Conservation (phyloP, 2,113 vertebrate species). For the Pelobates fuscus region DNA sequence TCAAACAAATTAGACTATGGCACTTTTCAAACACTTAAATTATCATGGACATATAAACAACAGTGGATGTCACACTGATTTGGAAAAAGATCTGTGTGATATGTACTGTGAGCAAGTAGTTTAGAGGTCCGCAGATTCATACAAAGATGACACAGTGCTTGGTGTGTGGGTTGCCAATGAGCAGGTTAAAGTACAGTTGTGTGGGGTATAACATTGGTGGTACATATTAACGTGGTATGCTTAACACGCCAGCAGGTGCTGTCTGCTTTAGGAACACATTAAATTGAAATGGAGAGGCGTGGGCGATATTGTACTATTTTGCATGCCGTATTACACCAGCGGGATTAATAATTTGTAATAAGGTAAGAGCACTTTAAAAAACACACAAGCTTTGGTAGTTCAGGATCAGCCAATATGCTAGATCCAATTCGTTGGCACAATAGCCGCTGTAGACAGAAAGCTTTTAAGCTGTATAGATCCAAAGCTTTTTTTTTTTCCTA, state of each 20-base stretch:
- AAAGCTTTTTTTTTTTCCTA: constrained; percentile 10
- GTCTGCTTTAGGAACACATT: not conserved
- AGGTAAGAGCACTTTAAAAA: not conserved
- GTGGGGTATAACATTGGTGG: not conserved
- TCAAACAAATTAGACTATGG: too few species aligned
- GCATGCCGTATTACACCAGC: not conserved
- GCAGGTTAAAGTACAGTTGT: too few species aligned
- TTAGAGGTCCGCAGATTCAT: too few species aligned
- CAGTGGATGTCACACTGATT: too few species aligned
- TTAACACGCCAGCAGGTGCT: not conserved
- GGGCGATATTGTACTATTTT: not conserved
- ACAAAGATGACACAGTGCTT: too few species aligned
- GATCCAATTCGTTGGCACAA: not conserved
- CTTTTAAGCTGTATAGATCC: constrained; percentile 18
- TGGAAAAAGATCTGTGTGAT: too few species aligned
- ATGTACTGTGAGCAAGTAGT: too few species aligned
- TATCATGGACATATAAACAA: too few species aligned
- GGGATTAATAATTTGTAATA: not conserved
- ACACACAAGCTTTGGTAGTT: not conserved
- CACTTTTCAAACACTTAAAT: too few species aligned
- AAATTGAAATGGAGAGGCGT: not conserved
- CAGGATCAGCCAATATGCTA: not conserved
- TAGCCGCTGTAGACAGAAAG: constrained; percentile 9
- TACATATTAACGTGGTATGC: not conserved
- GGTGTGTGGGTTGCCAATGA: too few species aligned